Evolutionary conservation across 2,113 vertebrate genomes (phyloP).

Genomic region (Uria lomvia): DNA sequence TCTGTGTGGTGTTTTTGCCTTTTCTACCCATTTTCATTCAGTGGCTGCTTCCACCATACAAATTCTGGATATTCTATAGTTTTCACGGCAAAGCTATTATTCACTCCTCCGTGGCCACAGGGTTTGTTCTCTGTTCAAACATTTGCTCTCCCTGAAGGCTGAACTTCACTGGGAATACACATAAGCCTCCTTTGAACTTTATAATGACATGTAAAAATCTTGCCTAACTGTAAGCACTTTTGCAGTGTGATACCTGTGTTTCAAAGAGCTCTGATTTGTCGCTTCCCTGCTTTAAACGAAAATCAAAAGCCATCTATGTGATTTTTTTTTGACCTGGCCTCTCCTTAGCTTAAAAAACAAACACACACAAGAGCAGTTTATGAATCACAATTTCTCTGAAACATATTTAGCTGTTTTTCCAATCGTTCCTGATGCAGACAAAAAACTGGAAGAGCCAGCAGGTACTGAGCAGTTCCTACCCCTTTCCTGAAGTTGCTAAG

Average conservation of each 20-base stretch:
- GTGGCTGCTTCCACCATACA: background rate
- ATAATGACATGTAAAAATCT: background rate
- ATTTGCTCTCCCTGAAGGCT: background rate
- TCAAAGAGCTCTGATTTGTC: background rate
- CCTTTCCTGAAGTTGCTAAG: constrained; percentile 49
- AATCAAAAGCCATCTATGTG: constrained; percentile 4
- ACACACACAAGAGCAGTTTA: constrained; percentile 22
- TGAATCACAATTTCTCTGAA: constrained; percentile 56
- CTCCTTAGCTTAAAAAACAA: constrained; percentile 18
- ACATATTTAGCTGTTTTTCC: constrained; percentile 42
- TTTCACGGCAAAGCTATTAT: background rate
- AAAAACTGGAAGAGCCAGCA: constrained; percentile 26
- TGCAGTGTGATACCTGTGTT: background rate
- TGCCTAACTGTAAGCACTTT: background rate
- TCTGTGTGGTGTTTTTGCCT: background rate
- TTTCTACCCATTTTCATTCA: background rate
- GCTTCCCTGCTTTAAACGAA: background rate
- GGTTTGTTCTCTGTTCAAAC: constrained; percentile 13
- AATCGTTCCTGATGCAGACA: background rate
- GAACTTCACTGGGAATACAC: background rate
- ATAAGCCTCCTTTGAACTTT: background rate
- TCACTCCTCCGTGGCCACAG: background rate
- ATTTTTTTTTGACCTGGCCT: background rate
- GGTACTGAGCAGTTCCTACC: constrained; percentile 33
- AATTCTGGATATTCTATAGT: background rate